phyloP scores from a whole-genome alignment of 2,888 invertebrate species.

The Brenthis hecate region DNA sequence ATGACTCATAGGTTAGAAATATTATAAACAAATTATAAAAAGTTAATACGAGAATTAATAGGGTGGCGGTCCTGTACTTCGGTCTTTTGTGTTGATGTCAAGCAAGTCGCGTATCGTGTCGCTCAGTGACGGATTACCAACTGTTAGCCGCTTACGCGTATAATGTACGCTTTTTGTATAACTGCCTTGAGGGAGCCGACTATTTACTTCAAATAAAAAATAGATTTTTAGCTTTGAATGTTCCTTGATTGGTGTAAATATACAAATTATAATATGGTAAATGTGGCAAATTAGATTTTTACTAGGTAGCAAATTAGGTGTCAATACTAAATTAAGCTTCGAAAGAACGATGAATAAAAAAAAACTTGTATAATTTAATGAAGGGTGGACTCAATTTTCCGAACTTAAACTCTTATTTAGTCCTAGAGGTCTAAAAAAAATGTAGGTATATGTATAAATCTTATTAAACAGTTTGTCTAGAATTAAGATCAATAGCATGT shows the following conservation, averaged over 20 bases:
- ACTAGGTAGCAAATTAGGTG: too few species aligned
- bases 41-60: constrained; percentile 17
- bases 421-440: too few species aligned
- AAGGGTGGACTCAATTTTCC: too few species aligned
- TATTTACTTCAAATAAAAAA: constrained; percentile 24
- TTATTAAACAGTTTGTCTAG: not conserved
- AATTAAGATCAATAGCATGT: not conserved
- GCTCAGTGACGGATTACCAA: constrained; percentile 72
- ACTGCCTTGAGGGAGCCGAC: constrained; percentile 37
- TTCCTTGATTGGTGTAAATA: not conserved
- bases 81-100: constrained; percentile 56
- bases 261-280: too few species aligned
- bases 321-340: too few species aligned
- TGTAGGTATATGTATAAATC: too few species aligned
- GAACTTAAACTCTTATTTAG: too few species aligned
- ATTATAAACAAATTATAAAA: constrained; percentile 16
- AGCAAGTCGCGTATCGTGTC: constrained; percentile 51
- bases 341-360: too few species aligned
- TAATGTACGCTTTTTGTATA: constrained; percentile 34
- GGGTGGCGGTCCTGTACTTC: constrained; percentile 39
- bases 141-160: constrained; percentile 62
- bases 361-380: too few species aligned
- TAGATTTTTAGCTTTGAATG: constrained; percentile 2
- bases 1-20: constrained; percentile 10
- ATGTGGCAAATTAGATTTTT: too few species aligned